Evolutionary conservation across 2,888 invertebrate species (phyloP).

Genomic region (Laothoe populi): DNA sequence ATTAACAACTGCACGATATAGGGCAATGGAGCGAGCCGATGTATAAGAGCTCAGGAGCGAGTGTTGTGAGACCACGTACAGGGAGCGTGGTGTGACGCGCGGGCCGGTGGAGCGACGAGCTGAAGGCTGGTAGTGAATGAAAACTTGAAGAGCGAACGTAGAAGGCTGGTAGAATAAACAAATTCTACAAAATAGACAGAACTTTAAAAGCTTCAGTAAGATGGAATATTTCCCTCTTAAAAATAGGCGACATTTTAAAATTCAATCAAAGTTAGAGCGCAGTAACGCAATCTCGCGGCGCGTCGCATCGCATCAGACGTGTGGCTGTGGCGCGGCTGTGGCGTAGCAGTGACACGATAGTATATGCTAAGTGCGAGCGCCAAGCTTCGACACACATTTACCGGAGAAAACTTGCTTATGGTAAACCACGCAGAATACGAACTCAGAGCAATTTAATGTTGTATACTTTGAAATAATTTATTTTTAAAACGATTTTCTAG

Average conservation of each 20-base stretch:
- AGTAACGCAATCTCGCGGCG: slow-evolving; percentile 24
- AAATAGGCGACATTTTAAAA: slow-evolving; percentile 23
- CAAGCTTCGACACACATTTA: slow-evolving; percentile 27
- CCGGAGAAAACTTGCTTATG: slow-evolving; percentile 27
- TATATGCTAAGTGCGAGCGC: slow-evolving; percentile 26
- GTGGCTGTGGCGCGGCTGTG: slow-evolving; percentile 17
- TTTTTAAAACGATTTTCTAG: too few relatives aligned
- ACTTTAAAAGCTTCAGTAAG: not conserved
- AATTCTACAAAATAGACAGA: not conserved
- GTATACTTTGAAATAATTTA: not conserved
- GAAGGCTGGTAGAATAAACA: not conserved
- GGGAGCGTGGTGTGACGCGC: slow-evolving; percentile 19
- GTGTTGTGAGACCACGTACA: slow-evolving; percentile 20
- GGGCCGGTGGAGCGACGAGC: slow-evolving; percentile 21
- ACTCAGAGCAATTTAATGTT: not conserved
- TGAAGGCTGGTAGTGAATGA: slow-evolving; percentile 18
- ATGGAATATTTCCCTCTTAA: slow-evolving; percentile 21
- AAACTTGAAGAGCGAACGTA: slow-evolving; percentile 16
- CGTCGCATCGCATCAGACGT: slow-evolving; percentile 25
- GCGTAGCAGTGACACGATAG: slow-evolving; percentile 21
- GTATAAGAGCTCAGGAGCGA: slow-evolving; percentile 20
- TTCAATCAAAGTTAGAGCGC: slow-evolving; percentile 23
- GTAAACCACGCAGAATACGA: slow-evolving; percentile 8
- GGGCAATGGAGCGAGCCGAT: slow-evolving; percentile 18
- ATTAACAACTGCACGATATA: too few relatives aligned